Conservation (phyloP, 2,888 invertebrate species). For the Candidula unifasciata region DNA sequence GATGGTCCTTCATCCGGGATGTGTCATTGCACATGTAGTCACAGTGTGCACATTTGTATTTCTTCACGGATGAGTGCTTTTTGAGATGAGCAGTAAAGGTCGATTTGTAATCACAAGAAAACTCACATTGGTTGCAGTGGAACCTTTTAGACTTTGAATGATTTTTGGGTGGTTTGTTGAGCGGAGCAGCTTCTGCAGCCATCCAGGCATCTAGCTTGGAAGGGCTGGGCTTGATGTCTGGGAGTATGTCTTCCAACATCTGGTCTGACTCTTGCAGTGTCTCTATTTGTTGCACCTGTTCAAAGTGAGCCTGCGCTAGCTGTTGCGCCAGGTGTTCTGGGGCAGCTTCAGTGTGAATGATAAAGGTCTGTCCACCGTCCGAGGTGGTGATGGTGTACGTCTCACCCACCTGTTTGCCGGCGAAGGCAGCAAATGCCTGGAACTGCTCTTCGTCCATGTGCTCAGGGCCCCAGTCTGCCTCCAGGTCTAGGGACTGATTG, state of each 20-base stretch:
- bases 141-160: conserved; percentile 46
- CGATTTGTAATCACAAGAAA: conserved; percentile 48
- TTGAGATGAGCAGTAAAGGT: conserved; percentile 44
- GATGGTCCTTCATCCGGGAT: conserved; percentile 49
- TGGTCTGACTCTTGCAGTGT: conserved; percentile 5
- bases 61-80: conserved; percentile 44
- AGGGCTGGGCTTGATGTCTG: conserved; percentile 42
- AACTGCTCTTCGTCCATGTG: conserved; percentile 47
- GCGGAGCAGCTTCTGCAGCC: not conserved
- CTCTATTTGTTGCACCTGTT: conserved; percentile 45
- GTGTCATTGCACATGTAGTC: conserved; percentile 49
- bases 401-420: conserved; percentile 44
- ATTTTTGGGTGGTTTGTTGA: conserved; percentile 30
- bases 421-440: conserved; percentile 43
- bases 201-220: not conserved
- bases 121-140: conserved; percentile 46
- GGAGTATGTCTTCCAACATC: conserved; percentile 33
- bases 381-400: conserved; percentile 47
- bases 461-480: conserved; percentile 45
- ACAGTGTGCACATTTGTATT: conserved; percentile 50
- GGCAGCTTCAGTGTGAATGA: conserved; percentile 44
- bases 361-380: conserved; percentile 42
- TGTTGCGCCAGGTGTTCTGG: conserved; percentile 46
- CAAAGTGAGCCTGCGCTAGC: conserved; percentile 47
- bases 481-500: conserved; percentile 35